Evolutionary conservation across 2,113 vertebrate species (phyloP).

Genomic region (Ardeotis arabs): DNA sequence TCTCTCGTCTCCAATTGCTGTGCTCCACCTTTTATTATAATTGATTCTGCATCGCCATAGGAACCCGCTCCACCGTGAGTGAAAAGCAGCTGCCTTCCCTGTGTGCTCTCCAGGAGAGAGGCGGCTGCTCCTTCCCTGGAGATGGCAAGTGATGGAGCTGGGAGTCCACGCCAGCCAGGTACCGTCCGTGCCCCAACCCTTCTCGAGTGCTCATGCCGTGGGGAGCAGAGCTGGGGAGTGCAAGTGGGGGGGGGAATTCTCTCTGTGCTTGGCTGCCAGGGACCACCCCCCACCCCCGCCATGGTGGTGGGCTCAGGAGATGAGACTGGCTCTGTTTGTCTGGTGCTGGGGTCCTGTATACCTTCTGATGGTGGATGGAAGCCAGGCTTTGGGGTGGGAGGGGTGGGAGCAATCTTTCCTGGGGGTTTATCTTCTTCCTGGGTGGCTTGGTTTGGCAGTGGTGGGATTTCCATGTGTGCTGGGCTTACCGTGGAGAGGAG

Average conservation of each 20-base stretch:
- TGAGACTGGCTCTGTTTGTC: background rate
- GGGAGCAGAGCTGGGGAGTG: background rate
- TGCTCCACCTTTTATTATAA: constrained; percentile 62
- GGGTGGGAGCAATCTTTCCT: background rate
- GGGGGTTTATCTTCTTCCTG: accelerated
- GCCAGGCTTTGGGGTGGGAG: background rate
- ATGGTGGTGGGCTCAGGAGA: background rate
- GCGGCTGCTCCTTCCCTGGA: background rate
- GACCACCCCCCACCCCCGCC: background rate
- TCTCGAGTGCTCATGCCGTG: accelerated
- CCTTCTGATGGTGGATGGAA: accelerated
- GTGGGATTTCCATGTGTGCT: background rate
- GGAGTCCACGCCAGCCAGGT: background rate
- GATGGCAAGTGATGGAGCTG: background rate
- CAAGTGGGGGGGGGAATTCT: background rate
- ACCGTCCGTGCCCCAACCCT: background rate
- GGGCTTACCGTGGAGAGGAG: background rate
- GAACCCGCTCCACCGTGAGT: constrained; percentile 38
- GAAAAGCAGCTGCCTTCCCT: background rate
- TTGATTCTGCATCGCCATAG: constrained; percentile 65
- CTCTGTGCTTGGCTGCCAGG: accelerated
- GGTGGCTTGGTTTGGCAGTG: background rate
- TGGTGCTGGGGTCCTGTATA: background rate
- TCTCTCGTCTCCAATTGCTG: background rate
- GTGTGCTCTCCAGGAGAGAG: background rate